Conservation (phyloP, 2,113 vertebrate species). For the Chauna torquata region DNA sequence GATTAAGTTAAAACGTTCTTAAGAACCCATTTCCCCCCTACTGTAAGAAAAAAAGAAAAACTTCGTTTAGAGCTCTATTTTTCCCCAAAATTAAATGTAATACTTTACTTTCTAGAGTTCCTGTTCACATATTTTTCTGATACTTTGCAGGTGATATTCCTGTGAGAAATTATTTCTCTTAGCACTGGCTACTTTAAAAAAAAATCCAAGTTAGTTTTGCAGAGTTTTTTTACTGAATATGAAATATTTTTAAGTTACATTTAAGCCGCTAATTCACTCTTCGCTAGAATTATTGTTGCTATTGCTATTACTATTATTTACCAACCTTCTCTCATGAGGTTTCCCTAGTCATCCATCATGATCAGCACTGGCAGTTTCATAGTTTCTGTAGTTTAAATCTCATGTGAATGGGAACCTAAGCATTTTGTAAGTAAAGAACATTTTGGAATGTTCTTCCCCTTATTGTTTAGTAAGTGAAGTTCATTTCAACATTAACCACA, state of each 20-base stretch:
- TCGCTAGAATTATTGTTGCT: neutral
- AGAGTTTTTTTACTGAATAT: neutral
- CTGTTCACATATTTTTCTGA: neutral
- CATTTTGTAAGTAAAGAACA: slow-evolving; percentile 39
- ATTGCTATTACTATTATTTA: neutral
- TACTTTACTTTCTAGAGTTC: neutral
- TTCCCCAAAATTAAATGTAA: neutral
- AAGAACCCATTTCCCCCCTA: neutral
- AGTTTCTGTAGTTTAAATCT: neutral
- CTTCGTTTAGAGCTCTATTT: neutral
- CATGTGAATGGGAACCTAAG: neutral
- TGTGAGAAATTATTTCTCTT: neutral
- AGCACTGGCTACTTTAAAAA: neutral
- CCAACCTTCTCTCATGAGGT: neutral
- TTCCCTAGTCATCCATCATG: neutral
- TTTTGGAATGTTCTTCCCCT: slow-evolving; percentile 8
- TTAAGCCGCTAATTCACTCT: neutral
- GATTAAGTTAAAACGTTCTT: neutral
- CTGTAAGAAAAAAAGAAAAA: neutral
- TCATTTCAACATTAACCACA: slow-evolving; percentile 52
- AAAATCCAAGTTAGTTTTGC: neutral
- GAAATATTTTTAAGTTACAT: neutral
- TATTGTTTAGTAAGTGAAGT: neutral
- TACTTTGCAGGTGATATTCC: neutral
- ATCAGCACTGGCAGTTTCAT: neutral